Percentiles rank a stretch among this genome's conserved stretches.
Conservation (phyloP, 2,888 invertebrate species). For the Euplexia lucipara region DNA sequence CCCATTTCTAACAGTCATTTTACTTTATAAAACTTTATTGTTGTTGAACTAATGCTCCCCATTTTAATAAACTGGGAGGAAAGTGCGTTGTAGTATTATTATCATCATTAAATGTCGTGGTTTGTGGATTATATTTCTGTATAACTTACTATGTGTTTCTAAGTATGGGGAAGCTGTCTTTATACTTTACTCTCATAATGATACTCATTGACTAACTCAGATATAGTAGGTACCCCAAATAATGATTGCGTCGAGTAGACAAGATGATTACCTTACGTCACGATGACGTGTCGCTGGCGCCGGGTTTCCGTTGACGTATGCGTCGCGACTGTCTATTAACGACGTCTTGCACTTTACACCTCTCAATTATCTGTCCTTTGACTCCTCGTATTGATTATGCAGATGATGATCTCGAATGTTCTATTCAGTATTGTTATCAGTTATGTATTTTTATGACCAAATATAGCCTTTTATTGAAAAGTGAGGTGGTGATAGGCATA, state of each 20-base stretch:
- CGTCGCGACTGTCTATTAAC: conserved; percentile 39
- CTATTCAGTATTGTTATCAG: conserved; percentile 11
- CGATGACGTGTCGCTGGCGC: conserved; percentile 41
- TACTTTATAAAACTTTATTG: not conserved
- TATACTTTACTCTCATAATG: no score
- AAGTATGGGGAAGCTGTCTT: no score
- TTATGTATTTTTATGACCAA: not conserved
- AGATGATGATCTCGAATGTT: conserved; percentile 33
- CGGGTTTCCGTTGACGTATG: conserved; percentile 47
- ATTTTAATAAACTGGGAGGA: no score
- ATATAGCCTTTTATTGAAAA: not conserved
- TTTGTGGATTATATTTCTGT: no score
- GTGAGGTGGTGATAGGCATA: not conserved
- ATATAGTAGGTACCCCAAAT: conserved; percentile 21
- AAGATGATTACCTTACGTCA: conserved; percentile 31
- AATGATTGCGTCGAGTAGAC: conserved; percentile 19
- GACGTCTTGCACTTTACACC: conserved; percentile 42
- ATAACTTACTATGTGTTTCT: no score
- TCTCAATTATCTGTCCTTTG: conserved; percentile 55
- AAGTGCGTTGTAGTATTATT: no score
- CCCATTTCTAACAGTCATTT: not conserved
- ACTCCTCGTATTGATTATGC: conserved; percentile 28
- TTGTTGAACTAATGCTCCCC: no score
- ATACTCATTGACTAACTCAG: not conserved
- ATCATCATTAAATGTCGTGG: no score